Conservation (phyloP, 2,888 invertebrate species). For the Pyrgus malvae region DNA sequence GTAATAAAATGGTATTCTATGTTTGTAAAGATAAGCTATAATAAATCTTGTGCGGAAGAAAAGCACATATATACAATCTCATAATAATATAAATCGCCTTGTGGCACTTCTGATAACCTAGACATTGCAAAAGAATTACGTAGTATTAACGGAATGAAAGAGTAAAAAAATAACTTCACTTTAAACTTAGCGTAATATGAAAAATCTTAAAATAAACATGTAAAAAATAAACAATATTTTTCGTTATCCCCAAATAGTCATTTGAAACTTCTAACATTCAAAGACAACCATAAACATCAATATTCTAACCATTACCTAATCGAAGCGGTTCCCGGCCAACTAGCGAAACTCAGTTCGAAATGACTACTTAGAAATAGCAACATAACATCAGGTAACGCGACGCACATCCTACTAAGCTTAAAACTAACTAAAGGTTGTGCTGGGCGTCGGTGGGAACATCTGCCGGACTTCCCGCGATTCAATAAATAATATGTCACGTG, state of each 20-base stretch:
- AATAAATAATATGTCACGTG: conserved; percentile 69
- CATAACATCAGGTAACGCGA: conserved; percentile 73
- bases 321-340: background rate
- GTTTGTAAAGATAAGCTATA: conserved; percentile 38
- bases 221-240: conserved; percentile 52
- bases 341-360: conserved; percentile 23
- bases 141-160: conserved; percentile 64
- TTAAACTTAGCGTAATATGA: conserved; percentile 39
- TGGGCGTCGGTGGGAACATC: conserved; percentile 74
- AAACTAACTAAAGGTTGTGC: conserved; percentile 59
- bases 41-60: conserved; percentile 30
- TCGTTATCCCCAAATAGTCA: conserved; percentile 44
- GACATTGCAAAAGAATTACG: conserved; percentile 31
- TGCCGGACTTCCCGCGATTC: conserved; percentile 63
- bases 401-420: conserved; percentile 64
- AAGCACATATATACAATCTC: too few species aligned
- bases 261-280: conserved; percentile 23
- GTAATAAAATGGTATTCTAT: conserved; percentile 30
- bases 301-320: background rate
- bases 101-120: conserved; percentile 27
- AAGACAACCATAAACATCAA: conserved; percentile 7
- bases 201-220: conserved; percentile 42
- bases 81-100: conserved; percentile 20
- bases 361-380: conserved; percentile 48
- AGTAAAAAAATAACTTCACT: conserved; percentile 57